A percentile compares a stretch with the other conserved stretches of the same genome.
phyloP scores from a whole-genome alignment of 2,888 invertebrate species.

The Julus scanicus region DNA sequence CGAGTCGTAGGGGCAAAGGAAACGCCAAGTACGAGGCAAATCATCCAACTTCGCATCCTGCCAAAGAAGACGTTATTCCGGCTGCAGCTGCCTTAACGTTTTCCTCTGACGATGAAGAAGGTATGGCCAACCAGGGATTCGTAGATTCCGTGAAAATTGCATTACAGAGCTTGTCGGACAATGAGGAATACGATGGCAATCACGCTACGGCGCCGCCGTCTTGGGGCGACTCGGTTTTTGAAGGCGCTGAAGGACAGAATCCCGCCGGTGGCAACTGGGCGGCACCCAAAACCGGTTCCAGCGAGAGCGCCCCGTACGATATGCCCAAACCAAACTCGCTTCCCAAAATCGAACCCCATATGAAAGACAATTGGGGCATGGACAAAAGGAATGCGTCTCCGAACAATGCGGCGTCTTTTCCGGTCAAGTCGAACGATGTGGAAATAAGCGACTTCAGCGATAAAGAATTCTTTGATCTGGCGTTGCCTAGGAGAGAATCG shows the following conservation, averaged over 20 bases:
- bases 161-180: constrained; percentile 55
- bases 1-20: constrained; percentile 26
- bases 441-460: constrained; percentile 52
- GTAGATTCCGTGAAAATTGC: constrained; percentile 56
- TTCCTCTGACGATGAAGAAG: constrained; percentile 56
- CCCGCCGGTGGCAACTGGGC: background rate
- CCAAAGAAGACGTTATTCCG: constrained; percentile 47
- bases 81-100: constrained; percentile 50
- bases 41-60: background rate
- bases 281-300: background rate
- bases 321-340: constrained; percentile 17
- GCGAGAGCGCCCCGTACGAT: background rate
- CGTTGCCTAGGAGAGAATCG: constrained; percentile 31
- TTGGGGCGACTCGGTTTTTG: background rate
- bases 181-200: constrained; percentile 50
- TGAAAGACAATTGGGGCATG: background rate
- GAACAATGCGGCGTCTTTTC: background rate
- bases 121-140: constrained; percentile 55
- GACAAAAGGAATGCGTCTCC: background rate
- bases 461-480: constrained; percentile 53
- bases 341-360: background rate
- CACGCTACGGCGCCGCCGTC: background rate
- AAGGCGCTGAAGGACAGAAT: background rate
- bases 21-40: background rate
- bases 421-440: background rate